A percentile compares a stretch with the other conserved stretches of the same genome.
Evolutionary conservation across 2,113 vertebrate genomes (phyloP).

Genomic region (Ardeotis arabs): DNA sequence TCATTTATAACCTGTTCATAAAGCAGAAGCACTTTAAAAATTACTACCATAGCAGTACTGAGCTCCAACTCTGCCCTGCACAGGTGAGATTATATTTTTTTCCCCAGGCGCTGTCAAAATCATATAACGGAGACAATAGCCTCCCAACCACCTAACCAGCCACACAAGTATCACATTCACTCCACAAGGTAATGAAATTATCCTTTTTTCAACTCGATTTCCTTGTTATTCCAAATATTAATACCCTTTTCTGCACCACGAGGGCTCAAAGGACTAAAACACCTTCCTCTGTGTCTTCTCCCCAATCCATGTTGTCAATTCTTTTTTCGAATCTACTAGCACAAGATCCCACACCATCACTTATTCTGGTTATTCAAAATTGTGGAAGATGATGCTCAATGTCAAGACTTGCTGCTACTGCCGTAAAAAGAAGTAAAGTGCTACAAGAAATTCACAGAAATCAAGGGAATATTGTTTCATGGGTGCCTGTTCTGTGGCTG

Average conservation of each 20-base stretch:
- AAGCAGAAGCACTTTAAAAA: background rate
- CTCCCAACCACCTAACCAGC: background rate
- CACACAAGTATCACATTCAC: background rate
- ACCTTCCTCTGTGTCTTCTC: background rate
- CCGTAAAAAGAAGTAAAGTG: background rate
- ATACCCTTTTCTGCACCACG: background rate
- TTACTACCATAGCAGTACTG: background rate
- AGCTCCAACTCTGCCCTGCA: background rate
- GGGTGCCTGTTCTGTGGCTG: background rate
- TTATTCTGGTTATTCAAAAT: background rate
- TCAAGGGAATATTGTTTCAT: background rate
- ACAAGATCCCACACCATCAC: background rate
- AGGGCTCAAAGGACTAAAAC: background rate
- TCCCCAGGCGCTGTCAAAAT: background rate
- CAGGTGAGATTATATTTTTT: background rate
- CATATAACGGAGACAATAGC: background rate
- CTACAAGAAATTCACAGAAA: background rate
- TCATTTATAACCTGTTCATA: background rate
- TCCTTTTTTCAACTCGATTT: background rate
- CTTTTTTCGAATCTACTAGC: background rate
- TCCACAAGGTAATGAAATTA: background rate
- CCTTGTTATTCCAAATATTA: background rate
- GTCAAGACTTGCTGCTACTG: background rate
- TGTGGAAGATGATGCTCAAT: background rate
- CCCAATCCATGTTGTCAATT: background rate